Evolutionary conservation across 2,888 invertebrate species (phyloP).

Genomic region (Noctua fimbriata): DNA sequence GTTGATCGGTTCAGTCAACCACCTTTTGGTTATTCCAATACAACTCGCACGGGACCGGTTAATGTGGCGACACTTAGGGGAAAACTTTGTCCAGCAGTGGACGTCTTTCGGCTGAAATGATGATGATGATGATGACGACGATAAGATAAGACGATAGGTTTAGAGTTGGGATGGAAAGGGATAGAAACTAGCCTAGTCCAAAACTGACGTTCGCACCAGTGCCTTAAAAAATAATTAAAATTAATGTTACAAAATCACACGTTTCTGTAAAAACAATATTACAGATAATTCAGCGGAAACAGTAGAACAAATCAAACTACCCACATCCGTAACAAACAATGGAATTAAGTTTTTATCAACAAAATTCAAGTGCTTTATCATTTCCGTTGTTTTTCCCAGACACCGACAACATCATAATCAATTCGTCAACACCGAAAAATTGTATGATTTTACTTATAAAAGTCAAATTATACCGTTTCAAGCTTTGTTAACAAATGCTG

Average conservation of each 20-base stretch:
- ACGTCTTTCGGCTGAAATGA: too few species aligned
- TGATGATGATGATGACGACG: too few species aligned
- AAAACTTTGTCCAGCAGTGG: too few species aligned
- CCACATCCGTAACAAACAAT: constrained; percentile 30
- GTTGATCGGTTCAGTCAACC: not conserved
- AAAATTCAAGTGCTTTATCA: constrained; percentile 24
- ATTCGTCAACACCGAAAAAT: not conserved
- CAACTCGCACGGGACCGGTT: too few species aligned
- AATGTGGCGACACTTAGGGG: too few species aligned
- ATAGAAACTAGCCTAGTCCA: not conserved
- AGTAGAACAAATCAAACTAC: not conserved
- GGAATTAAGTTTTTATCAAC: constrained; percentile 13
- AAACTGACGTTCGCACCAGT: not conserved
- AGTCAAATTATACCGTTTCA: not conserved
- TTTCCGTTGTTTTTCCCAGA: constrained; percentile 26
- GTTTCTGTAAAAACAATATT: not conserved
- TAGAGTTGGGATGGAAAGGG: not conserved
- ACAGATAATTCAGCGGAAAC: constrained; percentile 4
- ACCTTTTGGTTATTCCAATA: not conserved
- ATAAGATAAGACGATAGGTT: not conserved
- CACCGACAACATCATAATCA: not conserved
- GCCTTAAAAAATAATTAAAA: too few species aligned
- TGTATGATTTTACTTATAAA: not conserved
- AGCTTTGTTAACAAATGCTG: not conserved
- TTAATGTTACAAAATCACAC: not conserved